Evolutionary conservation across 92 coral and sea anemone species (phyloP), one percentile per base, ranked within the genome.

Genomic region (Epizoanthus ramosus): DNA sequence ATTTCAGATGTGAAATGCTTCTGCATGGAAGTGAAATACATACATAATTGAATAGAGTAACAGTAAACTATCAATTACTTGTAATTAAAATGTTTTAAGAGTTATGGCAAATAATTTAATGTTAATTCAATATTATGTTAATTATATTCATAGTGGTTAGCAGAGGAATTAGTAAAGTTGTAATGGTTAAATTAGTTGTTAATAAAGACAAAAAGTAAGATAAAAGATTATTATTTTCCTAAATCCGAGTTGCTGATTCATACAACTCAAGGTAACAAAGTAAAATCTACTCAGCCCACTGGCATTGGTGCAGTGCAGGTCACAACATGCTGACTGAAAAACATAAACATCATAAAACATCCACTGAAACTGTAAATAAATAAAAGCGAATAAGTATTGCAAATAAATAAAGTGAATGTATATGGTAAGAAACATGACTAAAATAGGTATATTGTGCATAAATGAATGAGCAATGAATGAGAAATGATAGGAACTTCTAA

Each of bases 241-340:
- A 57, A 56, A 28, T 8, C 45, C 0, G 24, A 41, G 43, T 33
- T 31, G 57, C 21, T 53, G 57, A 10, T 53, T 25, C 1, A 37
- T 37, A 3, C n/a, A 35, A 33, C 5, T 58, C 17, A 61, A 60
- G 9, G 61, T 39, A 77, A 77, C 71, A 61, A 77, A 63, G 58
- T 61, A 69, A 3, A 28, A 19, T 35, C 24, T 22, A 77, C 82
- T 77, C 24, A 77, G 82, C 71, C 82, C 82, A 77, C 82, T 77
- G 81, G 81, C 68, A 76, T 39, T 60, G 71, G 71, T 61, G 66
- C 82, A 77, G 71, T 77, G 82, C 71, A 41, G 82, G 58, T 77
- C 70, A 18, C 82, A 74, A 74, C 79, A 74, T 21, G 64, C 81
- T 60, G 31, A 77, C 82, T 77, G 82, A 77, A 77, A 77, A 77